A percentile compares a stretch with the other conserved stretches of the same genome.
Conservation (phyloP, 23 tunicate species). For the Botrylloides violaceus region DNA sequence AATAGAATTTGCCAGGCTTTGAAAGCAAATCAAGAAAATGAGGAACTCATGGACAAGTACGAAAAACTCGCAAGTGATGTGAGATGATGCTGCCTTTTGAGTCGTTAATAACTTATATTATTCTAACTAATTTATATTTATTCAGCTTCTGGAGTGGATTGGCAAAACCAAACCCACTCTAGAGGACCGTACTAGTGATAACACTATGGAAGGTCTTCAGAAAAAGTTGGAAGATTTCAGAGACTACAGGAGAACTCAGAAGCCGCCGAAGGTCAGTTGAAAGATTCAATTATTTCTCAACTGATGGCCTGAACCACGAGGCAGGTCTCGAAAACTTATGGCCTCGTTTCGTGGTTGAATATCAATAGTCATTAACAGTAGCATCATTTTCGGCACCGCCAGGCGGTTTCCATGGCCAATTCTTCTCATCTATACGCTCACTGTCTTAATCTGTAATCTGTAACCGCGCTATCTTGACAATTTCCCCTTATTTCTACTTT, state of each 20-base stretch:
- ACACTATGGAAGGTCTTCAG: conserved; percentile 95
- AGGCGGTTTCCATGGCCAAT: too few relatives aligned
- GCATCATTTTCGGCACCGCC: too few relatives aligned
- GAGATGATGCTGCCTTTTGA: conserved; percentile 7
- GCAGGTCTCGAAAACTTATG: too few relatives aligned
- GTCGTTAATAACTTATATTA: background rate
- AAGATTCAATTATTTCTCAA: too few relatives aligned
- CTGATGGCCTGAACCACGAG: too few relatives aligned
- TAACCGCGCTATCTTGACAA: too few relatives aligned
- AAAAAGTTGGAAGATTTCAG: conserved; percentile 86
- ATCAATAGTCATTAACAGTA: too few relatives aligned
- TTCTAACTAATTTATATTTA: background rate
- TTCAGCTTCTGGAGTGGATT: conserved; percentile 92
- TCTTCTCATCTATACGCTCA: too few relatives aligned
- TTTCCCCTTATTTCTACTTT: too few relatives aligned
- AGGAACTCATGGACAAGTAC: conserved; percentile 96
- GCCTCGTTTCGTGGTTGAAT: too few relatives aligned
- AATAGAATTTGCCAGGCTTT: conserved; percentile 94
- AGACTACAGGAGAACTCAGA: conserved; percentile 86
- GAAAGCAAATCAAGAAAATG: conserved; percentile 94
- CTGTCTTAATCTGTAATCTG: too few relatives aligned
- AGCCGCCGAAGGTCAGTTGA: conserved; percentile 95
- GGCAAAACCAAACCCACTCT: conserved; percentile 77
- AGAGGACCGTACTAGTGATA: conserved; percentile 91
- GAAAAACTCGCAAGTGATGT: conserved; percentile 97